Base-by-base conservation (phyloP, 2,797 vertebrate species). In the Ceryle rudis region DNA sequence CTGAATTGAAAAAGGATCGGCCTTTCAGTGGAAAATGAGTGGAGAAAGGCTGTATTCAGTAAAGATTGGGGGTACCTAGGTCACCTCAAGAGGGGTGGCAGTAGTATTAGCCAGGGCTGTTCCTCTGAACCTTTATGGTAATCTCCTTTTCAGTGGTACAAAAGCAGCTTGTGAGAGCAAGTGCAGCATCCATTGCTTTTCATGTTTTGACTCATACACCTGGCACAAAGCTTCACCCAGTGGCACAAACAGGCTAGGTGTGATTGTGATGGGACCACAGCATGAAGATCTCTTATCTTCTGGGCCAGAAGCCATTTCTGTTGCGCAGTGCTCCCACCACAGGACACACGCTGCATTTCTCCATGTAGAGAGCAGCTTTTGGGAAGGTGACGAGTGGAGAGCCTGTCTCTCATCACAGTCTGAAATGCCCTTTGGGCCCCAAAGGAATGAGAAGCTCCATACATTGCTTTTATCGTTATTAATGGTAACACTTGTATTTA, bases 401-500 rank as follows among this genome's bases (percentile, higher is more conserved):
- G 21, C 16, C 61, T 49, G 42, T 66, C 82, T 85, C 29, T 44
- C 42, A 47, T 25, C 44, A 9, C 2, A 49, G n/a, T 29, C 71
- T 81, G 74, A 72, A 84, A 85, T 92, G 29, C 62, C 52, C 42
- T 51, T 57, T 58, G 61, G 33, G 46, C 19, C 37, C 29, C 71
- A 71, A 78, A 64, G 41, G 79, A 85, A 62, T 51, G 58, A 88
- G 72, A 90, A 87, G 86, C 29, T 88, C 67, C 33, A 9, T 70
- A 54, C 1, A 3, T 58, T 37, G 39, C 35, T 89, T 78, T 93
- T 87, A 78, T 95, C 51, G 26, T 81, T 73, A 62, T 79, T 60
- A 88, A 79, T 64, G 35, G 71, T 33, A 88, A 72, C 75, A 69
- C 49, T 88, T 90, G 90, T 87, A 72, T 91, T 97, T 91, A 93